Evolutionary conservation across 2,797 vertebrate species (phyloP).

Genomic region (Siniperca obscura): DNA sequence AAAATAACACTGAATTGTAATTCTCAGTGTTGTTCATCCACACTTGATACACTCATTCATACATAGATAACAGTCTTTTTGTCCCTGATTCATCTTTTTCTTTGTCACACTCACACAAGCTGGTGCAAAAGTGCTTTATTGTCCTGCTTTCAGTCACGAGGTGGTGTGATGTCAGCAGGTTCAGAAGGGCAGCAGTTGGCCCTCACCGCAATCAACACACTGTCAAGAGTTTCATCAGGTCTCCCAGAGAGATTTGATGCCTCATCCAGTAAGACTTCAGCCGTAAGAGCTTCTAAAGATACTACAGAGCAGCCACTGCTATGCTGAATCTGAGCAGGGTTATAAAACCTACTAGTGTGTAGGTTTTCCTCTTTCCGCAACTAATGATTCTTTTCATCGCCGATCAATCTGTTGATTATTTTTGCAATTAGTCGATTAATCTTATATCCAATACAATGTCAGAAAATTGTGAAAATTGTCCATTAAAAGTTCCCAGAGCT

Average conservation of each 20-base stretch:
- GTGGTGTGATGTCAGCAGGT: conserved; percentile 30
- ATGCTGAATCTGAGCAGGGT: neutral
- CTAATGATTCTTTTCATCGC: neutral
- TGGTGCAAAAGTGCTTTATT: conserved; percentile 10
- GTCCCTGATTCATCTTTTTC: conserved; percentile 12
- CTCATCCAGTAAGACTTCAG: conserved; percentile 17
- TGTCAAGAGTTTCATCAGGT: conserved; percentile 41
- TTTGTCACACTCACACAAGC: conserved; percentile 6
- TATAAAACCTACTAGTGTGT: neutral
- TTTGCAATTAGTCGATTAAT: neutral
- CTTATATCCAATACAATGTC: no score
- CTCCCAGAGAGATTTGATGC: conserved; percentile 16
- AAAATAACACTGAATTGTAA: conserved; percentile 4
- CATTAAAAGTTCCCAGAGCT: neutral
- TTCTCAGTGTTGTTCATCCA: conserved; percentile 7
- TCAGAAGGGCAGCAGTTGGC: conserved; percentile 4
- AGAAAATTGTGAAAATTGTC: neutral
- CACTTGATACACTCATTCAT: neutral
- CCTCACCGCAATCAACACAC: conserved; percentile 14
- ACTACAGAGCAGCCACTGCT: neutral
- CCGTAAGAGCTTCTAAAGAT: neutral
- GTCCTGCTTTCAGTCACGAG: conserved; percentile 3
- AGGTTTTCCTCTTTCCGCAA: neutral
- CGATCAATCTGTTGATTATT: neutral
- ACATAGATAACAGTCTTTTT: conserved; percentile 12